Evolutionary conservation across 2,113 vertebrate genomes (phyloP).

Genomic region (Mobula hypostoma): DNA sequence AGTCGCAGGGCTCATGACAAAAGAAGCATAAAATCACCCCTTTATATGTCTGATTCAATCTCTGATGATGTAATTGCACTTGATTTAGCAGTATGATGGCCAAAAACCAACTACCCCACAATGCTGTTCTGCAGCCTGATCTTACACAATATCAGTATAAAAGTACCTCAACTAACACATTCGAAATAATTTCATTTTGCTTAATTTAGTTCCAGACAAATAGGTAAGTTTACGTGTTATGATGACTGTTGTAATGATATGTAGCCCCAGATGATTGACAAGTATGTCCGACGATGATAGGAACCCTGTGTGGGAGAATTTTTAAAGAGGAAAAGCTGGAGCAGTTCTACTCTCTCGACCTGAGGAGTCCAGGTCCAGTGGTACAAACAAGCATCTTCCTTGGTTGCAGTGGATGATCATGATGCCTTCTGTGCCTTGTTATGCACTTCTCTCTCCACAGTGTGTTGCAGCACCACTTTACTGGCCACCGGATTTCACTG

Average conservation of each 20-base stretch:
- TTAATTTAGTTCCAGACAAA: background rate
- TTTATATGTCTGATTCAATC: background rate
- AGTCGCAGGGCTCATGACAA: too few relatives aligned
- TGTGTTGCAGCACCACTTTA: too few relatives aligned
- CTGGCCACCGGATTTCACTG: too few relatives aligned
- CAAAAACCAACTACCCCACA: background rate
- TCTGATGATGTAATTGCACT: background rate
- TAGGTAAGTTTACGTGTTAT: background rate
- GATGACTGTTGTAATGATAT: background rate
- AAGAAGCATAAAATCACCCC: background rate
- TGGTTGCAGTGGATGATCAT: too few relatives aligned
- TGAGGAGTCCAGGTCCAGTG: too few relatives aligned
- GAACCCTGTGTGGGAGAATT: too few relatives aligned
- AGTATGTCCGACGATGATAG: too few relatives aligned
- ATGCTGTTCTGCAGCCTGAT: background rate
- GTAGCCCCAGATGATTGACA: background rate
- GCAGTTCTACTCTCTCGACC: too few relatives aligned
- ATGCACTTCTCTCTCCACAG: too few relatives aligned
- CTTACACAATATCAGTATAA: background rate
- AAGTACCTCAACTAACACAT: background rate
- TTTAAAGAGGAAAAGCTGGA: too few relatives aligned
- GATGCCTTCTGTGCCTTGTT: too few relatives aligned
- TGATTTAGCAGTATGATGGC: constrained; percentile 5
- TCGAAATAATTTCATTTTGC: background rate
- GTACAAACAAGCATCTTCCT: too few relatives aligned